A percentile compares a stretch with the other conserved stretches of the same genome.
Conservation (phyloP, 2,888 invertebrate genomes). For the Rotaria macrura region DNA sequence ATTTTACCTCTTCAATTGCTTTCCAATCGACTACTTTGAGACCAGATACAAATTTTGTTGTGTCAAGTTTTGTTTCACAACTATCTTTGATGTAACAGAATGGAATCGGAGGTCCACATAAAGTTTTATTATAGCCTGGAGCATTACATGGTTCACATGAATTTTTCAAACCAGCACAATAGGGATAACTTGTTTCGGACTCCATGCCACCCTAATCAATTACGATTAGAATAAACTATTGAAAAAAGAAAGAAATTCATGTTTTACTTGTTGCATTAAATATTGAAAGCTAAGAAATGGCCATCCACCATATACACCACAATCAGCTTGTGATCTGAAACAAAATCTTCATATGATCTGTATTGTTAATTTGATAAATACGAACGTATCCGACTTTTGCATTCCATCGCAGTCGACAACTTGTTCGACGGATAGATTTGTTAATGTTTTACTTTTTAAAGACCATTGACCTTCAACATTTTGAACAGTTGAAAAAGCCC, state of each 20-base stretch:
- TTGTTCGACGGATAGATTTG: slow-evolving; percentile 42
- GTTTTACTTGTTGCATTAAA: slow-evolving; percentile 38
- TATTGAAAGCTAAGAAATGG: slow-evolving; percentile 43
- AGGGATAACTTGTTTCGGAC: slow-evolving; percentile 39
- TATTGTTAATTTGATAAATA: background rate
- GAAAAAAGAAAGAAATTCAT: too few relatives aligned
- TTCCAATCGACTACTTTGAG: slow-evolving; percentile 41
- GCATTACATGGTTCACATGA: slow-evolving; percentile 40
- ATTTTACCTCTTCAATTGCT: slow-evolving; percentile 38
- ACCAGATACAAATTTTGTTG: slow-evolving; percentile 40
- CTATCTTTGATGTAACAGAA: slow-evolving; percentile 42
- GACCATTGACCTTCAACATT: slow-evolving; percentile 42
- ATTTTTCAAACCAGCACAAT: slow-evolving; percentile 39
- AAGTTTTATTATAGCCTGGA: slow-evolving; percentile 40
- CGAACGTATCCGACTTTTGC: slow-evolving; percentile 37
- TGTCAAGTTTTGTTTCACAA: slow-evolving; percentile 40
- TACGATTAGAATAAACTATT: too few relatives aligned
- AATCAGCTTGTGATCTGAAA: slow-evolving; percentile 39
- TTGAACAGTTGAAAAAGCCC: slow-evolving; percentile 40
- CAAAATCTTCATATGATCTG: background rate
- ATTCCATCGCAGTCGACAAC: slow-evolving; percentile 42
- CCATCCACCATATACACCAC: slow-evolving; percentile 45
- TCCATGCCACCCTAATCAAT: slow-evolving; percentile 40
- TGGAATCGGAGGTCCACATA: slow-evolving; percentile 41
- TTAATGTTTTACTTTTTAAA: slow-evolving; percentile 38